Conservation (phyloP, 2,888 invertebrate species). For the Caenorhabditis drosophilae region DNA sequence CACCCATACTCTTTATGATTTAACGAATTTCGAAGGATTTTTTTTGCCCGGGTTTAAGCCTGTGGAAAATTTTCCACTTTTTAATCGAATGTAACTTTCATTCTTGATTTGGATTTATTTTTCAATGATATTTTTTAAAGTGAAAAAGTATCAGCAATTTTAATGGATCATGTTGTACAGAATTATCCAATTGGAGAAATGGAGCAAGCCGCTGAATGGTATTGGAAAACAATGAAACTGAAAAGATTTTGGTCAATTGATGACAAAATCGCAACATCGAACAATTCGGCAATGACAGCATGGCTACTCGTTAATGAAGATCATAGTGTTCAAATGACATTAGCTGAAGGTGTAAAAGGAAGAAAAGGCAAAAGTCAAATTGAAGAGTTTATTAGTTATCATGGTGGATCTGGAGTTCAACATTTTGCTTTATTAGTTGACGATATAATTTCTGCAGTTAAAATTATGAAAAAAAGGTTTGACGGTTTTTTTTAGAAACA, state of each 20-base stretch:
- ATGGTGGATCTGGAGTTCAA: conserved; percentile 91
- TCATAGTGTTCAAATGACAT: conserved; percentile 55
- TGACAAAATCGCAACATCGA: conserved; percentile 51
- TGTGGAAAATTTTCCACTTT: conserved; percentile 40
- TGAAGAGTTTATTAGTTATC: conserved; percentile 91
- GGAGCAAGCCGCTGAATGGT: conserved; percentile 77
- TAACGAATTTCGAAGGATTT: conserved; percentile 79
- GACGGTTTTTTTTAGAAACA: too few relatives aligned
- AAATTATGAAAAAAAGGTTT: conserved; percentile 76
- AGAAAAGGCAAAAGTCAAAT: conserved; percentile 41
- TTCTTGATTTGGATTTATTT: not conserved
- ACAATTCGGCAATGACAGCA: conserved; percentile 58
- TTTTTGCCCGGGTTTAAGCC: conserved; percentile 84
- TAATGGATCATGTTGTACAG: conserved; percentile 94
- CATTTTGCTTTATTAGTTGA: conserved; percentile 92
- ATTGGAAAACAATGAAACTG: conserved; percentile 75
- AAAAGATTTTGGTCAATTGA: conserved; percentile 73
- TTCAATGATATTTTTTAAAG: conserved; percentile 28
- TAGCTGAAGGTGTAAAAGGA: conserved; percentile 55
- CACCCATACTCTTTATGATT: conserved; percentile 70
- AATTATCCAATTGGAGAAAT: conserved; percentile 90
- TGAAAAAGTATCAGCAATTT: conserved; percentile 79
- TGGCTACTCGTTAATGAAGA: conserved; percentile 53
- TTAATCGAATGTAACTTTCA: conserved; percentile 40
- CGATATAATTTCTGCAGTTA: conserved; percentile 84